Evolutionary conservation across 1,140 invertebrate species (phyloP), one percentile per base, ranked within the genome.

Genomic region (Calliopsis andreniformis): DNA sequence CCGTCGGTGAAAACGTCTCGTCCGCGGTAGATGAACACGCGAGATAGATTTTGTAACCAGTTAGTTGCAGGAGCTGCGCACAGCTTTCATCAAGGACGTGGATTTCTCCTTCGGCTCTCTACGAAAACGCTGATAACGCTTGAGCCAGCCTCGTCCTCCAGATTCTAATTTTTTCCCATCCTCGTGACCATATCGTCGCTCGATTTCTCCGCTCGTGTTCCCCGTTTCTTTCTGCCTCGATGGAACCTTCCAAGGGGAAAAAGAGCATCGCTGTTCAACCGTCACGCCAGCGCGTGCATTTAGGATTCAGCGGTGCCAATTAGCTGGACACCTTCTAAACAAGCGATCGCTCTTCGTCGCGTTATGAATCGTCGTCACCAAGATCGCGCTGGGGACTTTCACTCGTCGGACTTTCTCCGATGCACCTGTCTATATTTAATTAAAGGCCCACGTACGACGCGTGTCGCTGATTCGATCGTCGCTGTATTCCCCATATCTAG

Each of bases 371-470:
- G 10, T 67, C 64, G 72, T 8, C 49, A 43, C 30, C 18, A 39
- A 30, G 45, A 18, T 56, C 49, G 35, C 45, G 42, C 20, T 35
- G 16, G 2, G 12, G 20, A 77, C 80, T 82, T 82, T 82, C 80
- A 82, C 80, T 81, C 66, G 25, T 76, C 47, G 58, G 61, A 69
- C 80, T 82, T 82, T 82, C 72, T 64, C 72, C 59, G 47, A 56
- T 62, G 56, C 80, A 82, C 80, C 73, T 82, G 80, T 82, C 72
- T 67, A 81, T 47, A 30, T 82, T 77, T 82, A 67, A 82, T 81
- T 76, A 64, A 82, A 66, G 59, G 64, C 72, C n/a, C 20, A 14
- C 30, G 28, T 25, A 55, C 61, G 28, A 32, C 68, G 7, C 20
- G 23, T 10, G 32, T n/a, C 3, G 39, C 28, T 39, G 64, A 67